Evolutionary conservation across 2,797 vertebrate species (phyloP).

Genomic region (Buceros bicornis): DNA sequence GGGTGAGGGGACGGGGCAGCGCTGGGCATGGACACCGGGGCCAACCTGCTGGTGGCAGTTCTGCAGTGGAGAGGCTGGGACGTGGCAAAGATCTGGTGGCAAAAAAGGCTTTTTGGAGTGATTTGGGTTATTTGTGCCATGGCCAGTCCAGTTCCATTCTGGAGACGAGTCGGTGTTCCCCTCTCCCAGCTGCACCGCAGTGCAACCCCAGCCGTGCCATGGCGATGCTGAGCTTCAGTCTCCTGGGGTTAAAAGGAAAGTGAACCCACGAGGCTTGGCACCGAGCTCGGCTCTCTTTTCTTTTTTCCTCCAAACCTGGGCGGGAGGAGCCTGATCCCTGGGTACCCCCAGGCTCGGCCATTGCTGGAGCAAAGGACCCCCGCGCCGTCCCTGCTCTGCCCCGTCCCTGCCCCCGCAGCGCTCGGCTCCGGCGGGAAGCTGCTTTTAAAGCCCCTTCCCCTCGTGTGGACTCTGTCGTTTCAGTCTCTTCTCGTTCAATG

Average conservation of each 20-base stretch:
- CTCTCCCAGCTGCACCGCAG: background rate
- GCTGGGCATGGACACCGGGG: background rate
- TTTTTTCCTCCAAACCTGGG: background rate
- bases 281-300: background rate
- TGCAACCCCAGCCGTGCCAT: background rate
- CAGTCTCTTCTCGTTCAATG: constrained; percentile 76
- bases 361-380: rapidly evolving
- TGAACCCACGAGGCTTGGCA: background rate
- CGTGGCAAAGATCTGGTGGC: rapidly evolving
- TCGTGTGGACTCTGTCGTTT: constrained; percentile 76
- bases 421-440: constrained; percentile 45
- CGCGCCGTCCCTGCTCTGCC: background rate
- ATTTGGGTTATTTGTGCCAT: background rate
- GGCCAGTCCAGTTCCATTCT: rapidly evolving
- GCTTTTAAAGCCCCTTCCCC: constrained; percentile 70
- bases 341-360: background rate
- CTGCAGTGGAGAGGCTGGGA: background rate
- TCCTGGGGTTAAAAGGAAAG: background rate
- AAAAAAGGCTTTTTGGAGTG: background rate
- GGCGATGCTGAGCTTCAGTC: rapidly evolving
- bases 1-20: background rate
- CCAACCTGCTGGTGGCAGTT: background rate
- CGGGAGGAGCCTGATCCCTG: background rate
- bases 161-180: background rate
- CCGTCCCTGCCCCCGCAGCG: background rate